A percentile compares a stretch with the other conserved stretches of the same genome.
Evolutionary conservation across 2,113 vertebrate genomes (phyloP).

Genomic region (Fulica atra): DNA sequence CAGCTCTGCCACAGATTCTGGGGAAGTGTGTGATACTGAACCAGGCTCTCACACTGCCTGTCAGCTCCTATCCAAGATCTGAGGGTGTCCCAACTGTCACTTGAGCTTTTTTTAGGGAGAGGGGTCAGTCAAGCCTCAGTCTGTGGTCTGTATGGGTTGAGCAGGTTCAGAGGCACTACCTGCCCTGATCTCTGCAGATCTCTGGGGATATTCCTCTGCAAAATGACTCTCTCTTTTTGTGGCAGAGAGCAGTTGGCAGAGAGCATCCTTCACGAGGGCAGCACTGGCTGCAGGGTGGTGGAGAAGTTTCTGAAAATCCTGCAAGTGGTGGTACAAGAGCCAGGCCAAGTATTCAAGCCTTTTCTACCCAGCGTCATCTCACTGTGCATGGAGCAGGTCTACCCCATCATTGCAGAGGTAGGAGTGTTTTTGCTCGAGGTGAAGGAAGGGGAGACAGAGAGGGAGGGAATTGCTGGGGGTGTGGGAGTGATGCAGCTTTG

Average conservation of each 20-base stretch:
- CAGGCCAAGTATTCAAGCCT: conserved; percentile 95
- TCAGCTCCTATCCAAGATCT: not conserved
- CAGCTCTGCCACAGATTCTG: not conserved
- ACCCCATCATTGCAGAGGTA: conserved; percentile 97
- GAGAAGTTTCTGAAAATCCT: conserved; percentile 98
- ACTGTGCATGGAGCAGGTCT: conserved; percentile 97
- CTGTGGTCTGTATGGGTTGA: not conserved
- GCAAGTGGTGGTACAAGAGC: conserved; percentile 97
- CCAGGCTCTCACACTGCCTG: accelerated
- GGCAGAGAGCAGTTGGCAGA: conserved; percentile 93
- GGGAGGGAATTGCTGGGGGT: not conserved
- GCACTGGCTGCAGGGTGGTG: conserved; percentile 92
- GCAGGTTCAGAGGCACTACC: not conserved
- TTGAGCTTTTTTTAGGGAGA: not conserved
- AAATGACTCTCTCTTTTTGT: not conserved
- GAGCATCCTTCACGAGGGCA: conserved; percentile 96
- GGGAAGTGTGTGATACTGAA: not conserved
- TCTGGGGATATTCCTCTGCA: not conserved
- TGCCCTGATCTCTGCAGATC: not conserved
- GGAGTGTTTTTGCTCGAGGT: not conserved
- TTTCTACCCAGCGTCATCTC: conserved; percentile 95
- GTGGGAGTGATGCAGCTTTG: not conserved
- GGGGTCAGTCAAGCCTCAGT: not conserved
- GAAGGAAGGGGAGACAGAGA: not conserved
- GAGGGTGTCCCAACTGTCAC: not conserved